Base-by-base conservation (phyloP, 2,113 vertebrate genomes). In the Notiomystis cincta region DNA sequence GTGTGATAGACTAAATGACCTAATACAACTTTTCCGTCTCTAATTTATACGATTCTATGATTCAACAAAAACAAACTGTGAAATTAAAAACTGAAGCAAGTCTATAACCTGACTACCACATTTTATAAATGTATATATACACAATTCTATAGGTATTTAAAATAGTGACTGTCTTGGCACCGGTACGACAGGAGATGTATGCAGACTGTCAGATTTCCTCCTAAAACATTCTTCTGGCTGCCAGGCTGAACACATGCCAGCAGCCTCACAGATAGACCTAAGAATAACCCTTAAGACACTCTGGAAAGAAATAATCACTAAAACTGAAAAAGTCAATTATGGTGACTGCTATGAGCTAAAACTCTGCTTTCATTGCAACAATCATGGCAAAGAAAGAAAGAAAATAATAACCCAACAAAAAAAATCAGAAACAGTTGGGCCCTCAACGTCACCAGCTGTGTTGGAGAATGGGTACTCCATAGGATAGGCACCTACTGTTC, bases 1-100 rank as follows among this genome's bases (percentile, higher is more conserved):
- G 86, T 57, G 48, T 31, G 56, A 84, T 83, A 90, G 76, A 79
- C 66, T 92, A 84, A 93, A 96, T 97, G 96, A 96, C 92, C 93
- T 95, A 97, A 96, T 94, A 84, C 95, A 94, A 94, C 82, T 97
- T 97, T 96, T 96, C 95, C 86, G 9, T 93, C 86, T 57, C 88
- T 90, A 88, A 94, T 93, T 96, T 96, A 93, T 95, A 89, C 0
- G 24, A 91, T 87, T 87, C 91, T 88, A 13, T 85, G 89, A 96
- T 97, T 96, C 93, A 96, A 96, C 48, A 90, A 97, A 97, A 96
- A 96, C 92, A 96, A 94, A 95, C 82, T 45, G 71, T 71, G 80
- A 94, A 93, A 95, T 83, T 93, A 92, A 94, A 95, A 93, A 70
- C 90, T 92, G 54, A 89, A 78, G 31, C 18, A 89, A 90, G 64